These are phyloP conservation scores for Hyposoter didymator DNA, from an alignment of 2,888 invertebrate genomes.

Conservation along the genomic window DNA sequence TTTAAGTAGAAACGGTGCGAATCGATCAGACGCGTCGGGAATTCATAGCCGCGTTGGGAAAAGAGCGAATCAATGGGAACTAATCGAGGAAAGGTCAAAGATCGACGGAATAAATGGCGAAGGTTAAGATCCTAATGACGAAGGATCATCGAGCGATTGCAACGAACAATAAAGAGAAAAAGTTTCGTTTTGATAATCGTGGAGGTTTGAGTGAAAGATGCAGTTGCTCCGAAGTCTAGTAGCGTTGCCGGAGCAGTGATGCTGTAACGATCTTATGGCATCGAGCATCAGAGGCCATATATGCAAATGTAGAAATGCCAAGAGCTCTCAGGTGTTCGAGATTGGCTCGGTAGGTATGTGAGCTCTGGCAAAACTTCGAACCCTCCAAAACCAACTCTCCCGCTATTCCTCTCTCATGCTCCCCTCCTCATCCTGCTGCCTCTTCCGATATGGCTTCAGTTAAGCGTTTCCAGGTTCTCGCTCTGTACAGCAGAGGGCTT, in stretches of 20 bases:
- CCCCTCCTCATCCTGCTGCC: neutral
- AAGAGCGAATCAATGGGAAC: neutral
- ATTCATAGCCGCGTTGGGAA: neutral
- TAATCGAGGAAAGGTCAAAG: neutral
- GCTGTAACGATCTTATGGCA: conserved; percentile 57
- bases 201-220: conserved; percentile 1
- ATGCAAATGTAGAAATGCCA: conserved; percentile 78
- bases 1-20: neutral
- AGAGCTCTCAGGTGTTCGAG: conserved; percentile 73
- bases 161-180: neutral
- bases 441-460: conserved; percentile 47
- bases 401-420: conserved; percentile 10
- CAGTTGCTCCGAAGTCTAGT: conserved; percentile 2
- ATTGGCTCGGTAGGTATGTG: conserved; percentile 70
- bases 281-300: conserved; percentile 58
- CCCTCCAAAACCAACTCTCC: neutral
- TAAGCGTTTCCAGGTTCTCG: conserved; percentile 63
- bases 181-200: neutral
- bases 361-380: conserved; percentile 43
- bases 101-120: neutral
- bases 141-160: neutral
- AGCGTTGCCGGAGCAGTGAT: neutral
- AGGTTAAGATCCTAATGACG: too few species aligned
- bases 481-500: conserved; percentile 17
- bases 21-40: neutral